Percentiles rank a stretch among this genome's conserved stretches.
Evolutionary conservation across 2,113 vertebrate species (phyloP).

Genomic region (Saguinus imperator): DNA sequence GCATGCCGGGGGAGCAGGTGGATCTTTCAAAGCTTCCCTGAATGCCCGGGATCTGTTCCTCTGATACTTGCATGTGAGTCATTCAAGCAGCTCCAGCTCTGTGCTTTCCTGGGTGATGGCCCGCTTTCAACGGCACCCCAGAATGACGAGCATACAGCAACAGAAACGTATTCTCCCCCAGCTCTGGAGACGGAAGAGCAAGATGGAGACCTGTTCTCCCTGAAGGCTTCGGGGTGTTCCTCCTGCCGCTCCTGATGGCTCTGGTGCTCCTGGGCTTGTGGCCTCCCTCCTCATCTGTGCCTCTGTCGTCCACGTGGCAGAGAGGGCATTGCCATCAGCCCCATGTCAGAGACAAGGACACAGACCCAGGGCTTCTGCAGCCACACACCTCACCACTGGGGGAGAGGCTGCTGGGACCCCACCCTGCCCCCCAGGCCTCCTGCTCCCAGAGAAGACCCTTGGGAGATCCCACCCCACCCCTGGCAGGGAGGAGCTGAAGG

Average conservation of each 20-base stretch:
- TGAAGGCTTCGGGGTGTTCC: background rate
- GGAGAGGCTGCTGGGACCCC: fast-evolving
- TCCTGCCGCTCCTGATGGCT: background rate
- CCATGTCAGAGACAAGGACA: background rate
- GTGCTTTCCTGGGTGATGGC: background rate
- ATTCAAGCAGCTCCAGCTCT: background rate
- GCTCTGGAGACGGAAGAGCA: background rate
- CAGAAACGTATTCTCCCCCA: fast-evolving
- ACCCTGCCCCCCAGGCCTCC: background rate
- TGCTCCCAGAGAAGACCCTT: background rate
- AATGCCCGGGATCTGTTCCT: background rate
- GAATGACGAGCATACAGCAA: background rate
- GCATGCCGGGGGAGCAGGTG: background rate
- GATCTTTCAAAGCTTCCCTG: no score
- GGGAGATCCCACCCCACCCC: fast-evolving
- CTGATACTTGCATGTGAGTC: background rate
- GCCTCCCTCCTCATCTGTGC: background rate
- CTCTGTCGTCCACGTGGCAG: background rate
- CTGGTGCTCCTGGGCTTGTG: fast-evolving
- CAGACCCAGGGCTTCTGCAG: no score
- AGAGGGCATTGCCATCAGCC: background rate
- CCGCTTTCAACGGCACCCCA: background rate
- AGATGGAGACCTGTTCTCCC: background rate
- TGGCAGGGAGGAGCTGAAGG: background rate
- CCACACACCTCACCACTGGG: fast-evolving